Base-by-base conservation (phyloP, 2,113 vertebrate species). In the Epinephelus moara region DNA sequence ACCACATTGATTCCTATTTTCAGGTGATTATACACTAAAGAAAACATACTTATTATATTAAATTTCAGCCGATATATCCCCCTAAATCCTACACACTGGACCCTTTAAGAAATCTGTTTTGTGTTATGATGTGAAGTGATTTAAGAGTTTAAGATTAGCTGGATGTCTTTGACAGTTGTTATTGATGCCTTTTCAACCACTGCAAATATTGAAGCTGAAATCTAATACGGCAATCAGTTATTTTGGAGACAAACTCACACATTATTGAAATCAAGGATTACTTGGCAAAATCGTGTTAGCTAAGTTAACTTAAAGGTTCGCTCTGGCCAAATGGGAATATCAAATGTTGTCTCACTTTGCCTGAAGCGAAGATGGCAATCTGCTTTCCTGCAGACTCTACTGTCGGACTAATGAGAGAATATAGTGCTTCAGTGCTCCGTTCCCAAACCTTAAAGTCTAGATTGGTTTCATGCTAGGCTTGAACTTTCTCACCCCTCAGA, bases 211-310 rank as follows among this genome's bases (percentile, higher is more conserved):
- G 75, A 81, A 82, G 23, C 2, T 70, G 86, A 82, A 87, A 90
- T 75, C 47, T 69, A 72, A 81, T 25, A 53, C 42, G 14, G 49
- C 62, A 49, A 74, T 89, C 47, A 57, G 50, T 73, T 76, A 78
- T 91, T 45, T 85, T 70, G 27, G 50, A 87, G 79, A 78, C 55
- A 50, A 80, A 74, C 70, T 82, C 60, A 2, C 84, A 78, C 79
- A 78, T 87, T 84, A 85, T 72, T 85, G 70, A 86, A 89, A 91
- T 92, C 74, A 80, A 85, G 86, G 81, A 89, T 88, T 84, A 86
- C 85, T 89, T 80, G 82, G 85, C 75, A 84, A 83, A 90, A 90
- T 78, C 59, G 30, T 76, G 75, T 91, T 84, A 80, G 89, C 84
- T 63, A 57, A 82, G 79, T 88, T 89, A 89, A 90, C 59, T 88